Evolutionary conservation across 2,797 vertebrate genomes (phyloP).

Genomic region (Coccyzus lansbergi): DNA sequence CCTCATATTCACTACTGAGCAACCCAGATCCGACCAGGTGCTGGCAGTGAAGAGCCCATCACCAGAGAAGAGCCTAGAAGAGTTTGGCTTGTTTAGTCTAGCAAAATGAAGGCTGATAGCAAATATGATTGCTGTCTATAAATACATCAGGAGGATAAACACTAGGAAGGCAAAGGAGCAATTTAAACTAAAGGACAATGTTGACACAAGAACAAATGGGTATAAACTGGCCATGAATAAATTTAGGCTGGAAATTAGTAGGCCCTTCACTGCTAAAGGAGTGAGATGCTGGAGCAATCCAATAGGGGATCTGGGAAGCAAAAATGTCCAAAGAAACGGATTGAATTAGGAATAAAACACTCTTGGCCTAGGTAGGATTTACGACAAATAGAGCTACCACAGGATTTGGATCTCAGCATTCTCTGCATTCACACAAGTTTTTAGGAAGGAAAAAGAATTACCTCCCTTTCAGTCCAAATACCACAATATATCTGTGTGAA

Average conservation of each 20-base stretch:
- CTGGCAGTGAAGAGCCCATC: constrained; percentile 12
- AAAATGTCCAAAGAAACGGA: neutral
- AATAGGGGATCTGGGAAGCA: neutral
- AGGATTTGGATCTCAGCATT: neutral
- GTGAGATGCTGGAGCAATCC: neutral
- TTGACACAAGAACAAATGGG: constrained; percentile 50
- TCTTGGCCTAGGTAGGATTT: neutral
- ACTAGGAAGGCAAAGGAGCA: constrained; percentile 46
- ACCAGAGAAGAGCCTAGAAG: neutral
- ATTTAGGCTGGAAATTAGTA: constrained; percentile 46
- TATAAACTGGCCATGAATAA: constrained; percentile 46
- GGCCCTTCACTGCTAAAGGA: neutral
- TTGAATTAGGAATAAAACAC: constrained; percentile 16
- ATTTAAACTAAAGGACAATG: constrained; percentile 60
- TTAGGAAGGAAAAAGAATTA: neutral
- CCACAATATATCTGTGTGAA: neutral
- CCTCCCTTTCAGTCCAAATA: neutral
- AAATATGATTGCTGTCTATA: constrained; percentile 61
- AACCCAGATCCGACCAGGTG: neutral
- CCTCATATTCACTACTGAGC: neutral
- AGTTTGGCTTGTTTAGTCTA: constrained; percentile 44
- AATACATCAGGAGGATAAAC: constrained; percentile 64
- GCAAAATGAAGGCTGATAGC: constrained; percentile 48
- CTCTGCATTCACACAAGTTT: neutral
- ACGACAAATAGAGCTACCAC: constrained; percentile 7